These are phyloP conservation scores for Ispidina lecontei DNA, from an alignment of 2,797 vertebrate genomes.

Conservation along the genomic window DNA sequence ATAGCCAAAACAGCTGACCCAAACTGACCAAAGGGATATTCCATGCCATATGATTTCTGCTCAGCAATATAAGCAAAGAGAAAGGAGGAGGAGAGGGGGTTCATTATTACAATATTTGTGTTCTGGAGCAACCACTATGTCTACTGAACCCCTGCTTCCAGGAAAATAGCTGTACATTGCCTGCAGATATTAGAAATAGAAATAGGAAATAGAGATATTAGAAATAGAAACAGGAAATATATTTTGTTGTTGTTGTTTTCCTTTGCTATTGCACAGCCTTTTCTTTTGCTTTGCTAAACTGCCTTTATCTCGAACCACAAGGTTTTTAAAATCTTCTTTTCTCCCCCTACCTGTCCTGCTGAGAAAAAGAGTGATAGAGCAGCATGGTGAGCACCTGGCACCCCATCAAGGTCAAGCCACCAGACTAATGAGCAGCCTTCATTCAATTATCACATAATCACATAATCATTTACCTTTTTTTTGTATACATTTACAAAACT, in stretches of 20 bases:
- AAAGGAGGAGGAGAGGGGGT: neutral
- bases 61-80: neutral
- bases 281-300: neutral
- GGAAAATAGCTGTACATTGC: neutral
- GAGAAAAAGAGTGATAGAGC: neutral
- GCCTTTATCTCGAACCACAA: neutral
- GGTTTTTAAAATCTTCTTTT: neutral
- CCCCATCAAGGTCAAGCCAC: neutral
- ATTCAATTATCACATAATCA: neutral
- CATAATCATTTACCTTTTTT: neutral
- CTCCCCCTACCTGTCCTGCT: neutral
- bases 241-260: neutral
- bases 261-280: neutral
- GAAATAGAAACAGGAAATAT: neutral
- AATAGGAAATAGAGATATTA: neutral
- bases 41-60: neutral
- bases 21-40: neutral
- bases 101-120: neutral
- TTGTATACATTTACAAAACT: neutral
- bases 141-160: neutral
- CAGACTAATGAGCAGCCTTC: neutral
- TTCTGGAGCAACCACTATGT: neutral
- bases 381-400: neutral
- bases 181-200: neutral
- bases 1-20: neutral